phyloP scores from a whole-genome alignment of 23 tunicate genomes.

The Oikopleura dioica region DNA sequence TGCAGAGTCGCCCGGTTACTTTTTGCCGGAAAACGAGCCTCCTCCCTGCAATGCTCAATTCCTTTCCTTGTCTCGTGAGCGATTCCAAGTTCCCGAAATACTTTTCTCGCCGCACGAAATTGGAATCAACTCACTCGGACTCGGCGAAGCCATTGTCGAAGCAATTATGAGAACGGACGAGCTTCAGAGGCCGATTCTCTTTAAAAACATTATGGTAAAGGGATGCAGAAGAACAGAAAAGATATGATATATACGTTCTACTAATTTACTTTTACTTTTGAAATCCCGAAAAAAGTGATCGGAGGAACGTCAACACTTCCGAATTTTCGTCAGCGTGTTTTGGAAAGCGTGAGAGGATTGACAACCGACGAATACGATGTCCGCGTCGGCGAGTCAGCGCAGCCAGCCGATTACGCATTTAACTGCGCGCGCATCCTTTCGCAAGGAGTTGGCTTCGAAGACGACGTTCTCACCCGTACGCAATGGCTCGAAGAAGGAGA shows the following conservation, averaged over 20 bases:
- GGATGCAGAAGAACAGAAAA: constrained; percentile 51
- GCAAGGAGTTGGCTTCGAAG: not conserved
- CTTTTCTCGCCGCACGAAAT: constrained; percentile 70
- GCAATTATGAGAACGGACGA: constrained; percentile 50
- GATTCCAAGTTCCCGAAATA: constrained; percentile 72
- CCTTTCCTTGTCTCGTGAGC: constrained; percentile 33
- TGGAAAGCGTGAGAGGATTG: not conserved
- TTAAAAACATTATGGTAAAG: constrained; percentile 37
- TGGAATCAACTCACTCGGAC: constrained; percentile 58
- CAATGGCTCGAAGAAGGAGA: not conserved
- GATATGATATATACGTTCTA: too few relatives aligned
- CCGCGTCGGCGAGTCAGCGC: not conserved
- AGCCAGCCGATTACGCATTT: not conserved
- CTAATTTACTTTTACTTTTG: too few relatives aligned
- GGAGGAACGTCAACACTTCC: too few relatives aligned
- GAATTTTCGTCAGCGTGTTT: too few relatives aligned
- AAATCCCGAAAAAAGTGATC: too few relatives aligned
- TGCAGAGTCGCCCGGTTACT: too few relatives aligned
- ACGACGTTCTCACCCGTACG: not conserved
- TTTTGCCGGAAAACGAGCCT: too few relatives aligned
- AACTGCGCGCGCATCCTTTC: not conserved
- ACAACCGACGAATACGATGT: not conserved
- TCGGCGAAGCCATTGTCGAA: constrained; percentile 51
- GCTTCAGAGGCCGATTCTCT: constrained; percentile 39
- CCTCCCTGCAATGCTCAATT: constrained; percentile 26